Conservation (phyloP, 2,888 invertebrate species). For the Patella caerulea region DNA sequence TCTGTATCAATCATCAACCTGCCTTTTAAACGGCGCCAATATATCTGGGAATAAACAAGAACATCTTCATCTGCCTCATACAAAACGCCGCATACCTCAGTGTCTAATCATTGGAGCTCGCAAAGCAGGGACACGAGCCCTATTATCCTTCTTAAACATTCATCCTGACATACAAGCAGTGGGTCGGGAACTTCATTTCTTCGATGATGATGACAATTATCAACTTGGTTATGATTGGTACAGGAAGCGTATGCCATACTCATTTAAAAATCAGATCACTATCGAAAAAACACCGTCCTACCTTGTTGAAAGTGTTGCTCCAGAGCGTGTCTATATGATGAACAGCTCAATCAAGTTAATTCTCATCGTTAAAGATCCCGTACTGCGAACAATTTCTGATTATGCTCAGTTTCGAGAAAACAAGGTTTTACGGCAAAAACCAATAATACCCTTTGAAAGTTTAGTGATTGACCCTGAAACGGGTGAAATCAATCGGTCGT, state of each 20-base stretch:
- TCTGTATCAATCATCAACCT: no score
- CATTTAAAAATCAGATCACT: slow-evolving; percentile 90
- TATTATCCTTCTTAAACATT: slow-evolving; percentile 65
- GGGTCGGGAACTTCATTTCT: slow-evolving; percentile 96
- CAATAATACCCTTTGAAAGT: slow-evolving; percentile 65
- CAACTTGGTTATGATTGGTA: slow-evolving; percentile 94
- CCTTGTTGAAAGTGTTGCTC: slow-evolving; percentile 93
- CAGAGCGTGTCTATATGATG: slow-evolving; percentile 93
- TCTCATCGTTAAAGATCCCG: slow-evolving; percentile 94
- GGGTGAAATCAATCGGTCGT: slow-evolving; percentile 68
- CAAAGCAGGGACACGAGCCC: slow-evolving; percentile 70
- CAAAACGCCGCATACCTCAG: slow-evolving; percentile 65
- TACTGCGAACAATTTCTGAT: slow-evolving; percentile 94
- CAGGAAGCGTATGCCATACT: slow-evolving; percentile 86
- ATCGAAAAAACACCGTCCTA: slow-evolving; percentile 98
- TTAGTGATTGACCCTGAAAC: slow-evolving; percentile 63
- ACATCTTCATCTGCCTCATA: slow-evolving; percentile 38
- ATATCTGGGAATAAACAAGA: neutral
- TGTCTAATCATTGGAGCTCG: slow-evolving; percentile 70
- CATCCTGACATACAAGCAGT: slow-evolving; percentile 86
- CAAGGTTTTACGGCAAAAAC: slow-evolving; percentile 40
- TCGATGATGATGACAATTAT: slow-evolving; percentile 88
- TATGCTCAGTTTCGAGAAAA: slow-evolving; percentile 81
- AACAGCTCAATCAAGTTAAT: slow-evolving; percentile 89
- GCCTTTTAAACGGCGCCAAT: no score